A percentile compares a stretch with the other conserved stretches of the same genome.
Conservation (phyloP, 2,113 vertebrate species). For the Eurypyga helias region DNA sequence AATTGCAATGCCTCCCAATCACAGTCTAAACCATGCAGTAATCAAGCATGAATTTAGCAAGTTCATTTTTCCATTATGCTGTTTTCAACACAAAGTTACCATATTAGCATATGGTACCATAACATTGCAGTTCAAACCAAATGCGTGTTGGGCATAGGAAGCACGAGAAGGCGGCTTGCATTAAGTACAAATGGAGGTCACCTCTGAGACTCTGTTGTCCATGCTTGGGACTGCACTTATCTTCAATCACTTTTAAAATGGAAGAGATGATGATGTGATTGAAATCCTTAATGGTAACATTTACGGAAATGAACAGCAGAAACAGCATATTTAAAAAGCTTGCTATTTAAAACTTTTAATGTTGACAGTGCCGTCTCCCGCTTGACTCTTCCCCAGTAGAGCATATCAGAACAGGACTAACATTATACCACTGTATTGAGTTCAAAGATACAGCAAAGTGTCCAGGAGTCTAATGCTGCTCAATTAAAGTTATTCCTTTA, state of each 20-base stretch:
- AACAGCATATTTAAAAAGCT: background rate
- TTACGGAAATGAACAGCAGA: background rate
- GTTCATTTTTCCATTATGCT: conserved; percentile 74
- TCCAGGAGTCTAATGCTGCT: background rate
- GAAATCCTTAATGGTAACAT: background rate
- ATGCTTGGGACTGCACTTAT: background rate
- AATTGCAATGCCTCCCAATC: conserved; percentile 69
- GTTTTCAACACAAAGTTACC: conserved; percentile 74
- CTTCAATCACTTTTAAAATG: conserved; percentile 35
- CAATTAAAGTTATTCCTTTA: background rate
- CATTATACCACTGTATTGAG: background rate
- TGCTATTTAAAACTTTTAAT: background rate
- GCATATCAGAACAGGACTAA: background rate
- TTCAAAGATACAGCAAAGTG: background rate
- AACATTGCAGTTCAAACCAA: conserved; percentile 40
- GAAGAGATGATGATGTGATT: background rate
- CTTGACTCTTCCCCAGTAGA: background rate
- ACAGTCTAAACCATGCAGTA: conserved; percentile 48
- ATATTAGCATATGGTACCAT: conserved; percentile 56
- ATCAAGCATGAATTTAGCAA: conserved; percentile 76
- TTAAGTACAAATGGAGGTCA: background rate
- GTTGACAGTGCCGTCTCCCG: background rate
- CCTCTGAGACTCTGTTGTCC: background rate
- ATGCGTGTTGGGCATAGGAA: background rate
- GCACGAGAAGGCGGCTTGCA: background rate